Percentiles rank a stretch among this genome's conserved stretches.
Evolutionary conservation across 2,888 invertebrate species (phyloP).

Genomic region (Hymenopus coronatus): DNA sequence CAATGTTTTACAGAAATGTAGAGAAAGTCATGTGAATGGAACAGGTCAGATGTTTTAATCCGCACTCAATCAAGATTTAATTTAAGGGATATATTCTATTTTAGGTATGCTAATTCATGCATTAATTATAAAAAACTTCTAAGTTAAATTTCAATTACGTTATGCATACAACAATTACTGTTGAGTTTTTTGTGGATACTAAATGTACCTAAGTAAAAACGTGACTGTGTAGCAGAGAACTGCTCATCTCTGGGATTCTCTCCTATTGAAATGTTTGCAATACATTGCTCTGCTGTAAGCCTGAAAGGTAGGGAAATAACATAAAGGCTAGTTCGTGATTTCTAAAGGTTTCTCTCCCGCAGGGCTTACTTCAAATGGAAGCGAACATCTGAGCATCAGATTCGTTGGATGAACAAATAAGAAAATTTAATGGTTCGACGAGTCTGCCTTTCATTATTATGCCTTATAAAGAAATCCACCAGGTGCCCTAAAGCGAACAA

Average conservation of each 20-base stretch:
- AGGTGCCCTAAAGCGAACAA: neutral
- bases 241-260: no score
- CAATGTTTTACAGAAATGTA: no score
- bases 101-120: no score
- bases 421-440: neutral
- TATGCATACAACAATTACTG: neutral
- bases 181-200: neutral
- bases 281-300: neutral
- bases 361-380: neutral
- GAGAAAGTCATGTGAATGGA: no score
- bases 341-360: neutral
- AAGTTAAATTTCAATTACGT: neutral
- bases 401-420: neutral
- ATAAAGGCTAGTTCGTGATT: neutral
- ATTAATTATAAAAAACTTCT: neutral
- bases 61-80: no score
- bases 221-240: no score
- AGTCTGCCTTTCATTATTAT: neutral
- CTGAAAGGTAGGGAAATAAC: neutral
- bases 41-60: no score
- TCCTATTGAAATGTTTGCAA: neutral
- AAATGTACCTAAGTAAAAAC: no score
- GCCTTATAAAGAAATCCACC: neutral
- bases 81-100: no score
- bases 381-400: neutral